Evolutionary conservation across 2,113 vertebrate genomes (phyloP).

Genomic region (Gallinago jamesoni): DNA sequence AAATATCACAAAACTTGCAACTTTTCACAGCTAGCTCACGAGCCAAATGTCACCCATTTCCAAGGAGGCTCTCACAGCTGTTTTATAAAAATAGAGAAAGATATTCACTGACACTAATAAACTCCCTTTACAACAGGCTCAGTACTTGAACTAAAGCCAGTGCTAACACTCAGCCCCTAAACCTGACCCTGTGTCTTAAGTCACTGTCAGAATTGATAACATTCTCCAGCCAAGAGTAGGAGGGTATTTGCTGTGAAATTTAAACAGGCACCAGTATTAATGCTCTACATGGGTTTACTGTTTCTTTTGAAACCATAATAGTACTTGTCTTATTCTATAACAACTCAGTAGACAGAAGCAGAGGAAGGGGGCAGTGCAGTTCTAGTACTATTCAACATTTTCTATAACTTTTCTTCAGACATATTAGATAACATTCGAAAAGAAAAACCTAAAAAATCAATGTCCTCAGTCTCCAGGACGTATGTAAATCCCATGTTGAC

Average conservation of each 20-base stretch:
- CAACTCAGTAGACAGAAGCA: not conserved
- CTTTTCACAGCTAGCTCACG: not conserved
- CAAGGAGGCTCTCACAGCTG: not conserved
- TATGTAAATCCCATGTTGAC: not conserved
- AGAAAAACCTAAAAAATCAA: not conserved
- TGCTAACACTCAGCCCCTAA: not conserved
- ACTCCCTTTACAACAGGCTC: not conserved
- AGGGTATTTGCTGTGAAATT: not conserved
- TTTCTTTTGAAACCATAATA: not conserved
- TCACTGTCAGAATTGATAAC: not conserved
- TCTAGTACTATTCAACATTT: not conserved
- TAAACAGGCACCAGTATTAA: not conserved
- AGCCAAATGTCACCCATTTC: not conserved
- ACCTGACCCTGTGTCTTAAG: not conserved
- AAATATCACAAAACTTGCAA: constrained; percentile 4
- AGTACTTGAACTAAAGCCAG: not conserved
- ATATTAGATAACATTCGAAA: not conserved
- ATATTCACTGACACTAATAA: not conserved
- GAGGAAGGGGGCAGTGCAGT: not conserved
- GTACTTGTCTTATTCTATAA: not conserved
- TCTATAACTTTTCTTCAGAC: not conserved
- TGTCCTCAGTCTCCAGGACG: not conserved
- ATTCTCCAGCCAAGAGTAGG: not conserved
- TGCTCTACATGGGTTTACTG: not conserved
- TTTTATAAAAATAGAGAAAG: not conserved